Conservation (phyloP, 2,888 invertebrate genomes). For the Nysson spinosus region DNA sequence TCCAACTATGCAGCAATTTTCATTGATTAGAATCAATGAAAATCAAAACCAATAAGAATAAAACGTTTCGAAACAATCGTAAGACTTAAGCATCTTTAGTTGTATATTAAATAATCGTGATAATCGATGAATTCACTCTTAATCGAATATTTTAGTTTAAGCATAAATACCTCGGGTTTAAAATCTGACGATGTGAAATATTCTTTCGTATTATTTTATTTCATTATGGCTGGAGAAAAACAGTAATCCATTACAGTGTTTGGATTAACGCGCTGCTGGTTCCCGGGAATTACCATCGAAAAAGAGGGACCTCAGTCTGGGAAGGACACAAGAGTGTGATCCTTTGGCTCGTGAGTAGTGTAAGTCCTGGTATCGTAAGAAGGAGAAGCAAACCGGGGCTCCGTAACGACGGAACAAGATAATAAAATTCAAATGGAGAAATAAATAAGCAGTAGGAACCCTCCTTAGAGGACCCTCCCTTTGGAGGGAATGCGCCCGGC, state of each 20-base stretch:
- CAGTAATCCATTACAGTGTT: slow-evolving; percentile 23
- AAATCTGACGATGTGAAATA: too few relatives aligned
- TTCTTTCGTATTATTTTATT: too few relatives aligned
- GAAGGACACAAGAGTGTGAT: slow-evolving; percentile 1
- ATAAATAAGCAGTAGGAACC: slow-evolving; percentile 64
- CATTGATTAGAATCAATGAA: too few relatives aligned
- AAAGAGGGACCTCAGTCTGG: slow-evolving; percentile 5
- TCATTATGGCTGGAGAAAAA: slow-evolving; percentile 1
- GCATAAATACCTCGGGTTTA: too few relatives aligned
- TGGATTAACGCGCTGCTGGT: slow-evolving; percentile 41
- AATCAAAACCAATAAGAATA: too few relatives aligned
- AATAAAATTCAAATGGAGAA: slow-evolving; percentile 76
- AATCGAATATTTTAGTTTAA: too few relatives aligned
- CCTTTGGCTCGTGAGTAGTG: slow-evolving; percentile 16
- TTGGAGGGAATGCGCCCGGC: slow-evolving; percentile 48
- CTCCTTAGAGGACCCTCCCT: slow-evolving; percentile 65
- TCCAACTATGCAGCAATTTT: too few relatives aligned
- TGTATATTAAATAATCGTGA: not conserved
- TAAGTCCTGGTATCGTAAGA: too few relatives aligned
- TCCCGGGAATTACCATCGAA: slow-evolving; percentile 30
- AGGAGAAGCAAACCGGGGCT: slow-evolving; percentile 51
- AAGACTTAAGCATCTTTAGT: not conserved
- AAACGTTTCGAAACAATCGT: not conserved
- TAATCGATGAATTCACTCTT: too few relatives aligned
- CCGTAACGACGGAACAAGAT: slow-evolving; percentile 68